Conservation (phyloP, 2,113 vertebrate genomes). For the Menura novaehollandiae region DNA sequence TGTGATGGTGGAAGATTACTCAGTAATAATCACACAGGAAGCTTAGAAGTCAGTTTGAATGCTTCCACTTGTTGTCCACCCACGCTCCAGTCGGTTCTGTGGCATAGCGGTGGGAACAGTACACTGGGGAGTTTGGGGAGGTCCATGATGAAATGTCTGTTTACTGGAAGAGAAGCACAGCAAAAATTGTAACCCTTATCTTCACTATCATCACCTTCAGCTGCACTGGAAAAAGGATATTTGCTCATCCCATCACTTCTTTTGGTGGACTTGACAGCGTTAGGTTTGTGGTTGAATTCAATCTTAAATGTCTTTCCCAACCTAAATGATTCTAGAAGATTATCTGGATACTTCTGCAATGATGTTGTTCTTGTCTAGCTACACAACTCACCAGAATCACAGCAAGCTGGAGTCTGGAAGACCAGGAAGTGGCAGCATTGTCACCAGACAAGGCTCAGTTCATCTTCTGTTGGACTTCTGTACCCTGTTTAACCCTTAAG, state of each 20-base stretch:
- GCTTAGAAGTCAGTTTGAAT: not conserved
- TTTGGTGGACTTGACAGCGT: not conserved
- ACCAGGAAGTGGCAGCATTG: not conserved
- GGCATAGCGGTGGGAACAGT: accelerated
- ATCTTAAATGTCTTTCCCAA: not conserved
- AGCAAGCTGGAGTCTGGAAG: not conserved
- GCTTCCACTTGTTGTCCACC: accelerated
- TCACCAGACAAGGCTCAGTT: not conserved
- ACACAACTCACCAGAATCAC: not conserved
- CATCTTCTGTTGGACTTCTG: not conserved
- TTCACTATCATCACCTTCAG: not conserved
- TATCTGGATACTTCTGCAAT: not conserved
- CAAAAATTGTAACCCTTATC: not conserved
- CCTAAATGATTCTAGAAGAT: not conserved
- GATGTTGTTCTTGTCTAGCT: not conserved
- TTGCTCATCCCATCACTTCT: not conserved
- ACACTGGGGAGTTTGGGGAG: too few relatives aligned
- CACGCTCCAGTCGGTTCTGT: accelerated
- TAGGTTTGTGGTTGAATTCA: not conserved
- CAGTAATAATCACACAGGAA: not conserved
- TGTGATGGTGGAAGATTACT: not conserved
- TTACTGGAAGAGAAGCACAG: not conserved
- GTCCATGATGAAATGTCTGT: not conserved
- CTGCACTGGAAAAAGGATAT: not conserved
- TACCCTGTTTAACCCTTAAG: not conserved